phyloP scores from a whole-genome alignment of 2,797 vertebrate species.

The Schizopygopsis malacanthus region DNA sequence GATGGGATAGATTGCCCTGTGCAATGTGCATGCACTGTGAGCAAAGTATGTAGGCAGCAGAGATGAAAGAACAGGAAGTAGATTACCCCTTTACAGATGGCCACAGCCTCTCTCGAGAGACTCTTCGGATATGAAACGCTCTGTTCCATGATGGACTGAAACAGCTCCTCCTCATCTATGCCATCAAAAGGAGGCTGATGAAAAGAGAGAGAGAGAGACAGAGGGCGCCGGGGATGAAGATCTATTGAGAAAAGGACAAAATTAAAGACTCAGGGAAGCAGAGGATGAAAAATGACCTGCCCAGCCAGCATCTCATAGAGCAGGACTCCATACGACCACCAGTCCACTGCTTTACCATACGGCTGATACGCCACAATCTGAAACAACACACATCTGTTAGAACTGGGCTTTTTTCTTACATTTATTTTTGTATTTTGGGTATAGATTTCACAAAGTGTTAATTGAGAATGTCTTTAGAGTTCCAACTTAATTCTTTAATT shows the following conservation, averaged over 20 bases:
- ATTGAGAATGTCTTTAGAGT: background rate
- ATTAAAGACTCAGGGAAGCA: slow-evolving; percentile 25
- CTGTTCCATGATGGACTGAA: slow-evolving; percentile 94
- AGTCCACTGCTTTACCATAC: slow-evolving; percentile 90
- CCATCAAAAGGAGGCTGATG: slow-evolving; percentile 89
- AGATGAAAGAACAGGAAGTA: slow-evolving; percentile 34
- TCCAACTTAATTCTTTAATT: background rate
- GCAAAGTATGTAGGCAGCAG: background rate
- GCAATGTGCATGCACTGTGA: slow-evolving; percentile 15
- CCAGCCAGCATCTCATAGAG: slow-evolving; percentile 93
- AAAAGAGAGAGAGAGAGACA: slow-evolving; percentile 49
- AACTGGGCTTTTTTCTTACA: background rate
- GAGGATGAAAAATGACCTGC: slow-evolving; percentile 77
- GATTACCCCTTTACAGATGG: slow-evolving; percentile 91
- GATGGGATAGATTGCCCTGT: slow-evolving; percentile 2
- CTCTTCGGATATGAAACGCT: slow-evolving; percentile 89
- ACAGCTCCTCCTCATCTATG: slow-evolving; percentile 91
- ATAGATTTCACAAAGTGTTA: background rate
- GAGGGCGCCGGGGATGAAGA: slow-evolving; percentile 7
- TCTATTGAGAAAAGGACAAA: slow-evolving; percentile 14
- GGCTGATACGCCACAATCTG: slow-evolving; percentile 93
- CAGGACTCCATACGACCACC: slow-evolving; percentile 93
- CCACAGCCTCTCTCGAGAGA: slow-evolving; percentile 88
- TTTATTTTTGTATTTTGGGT: background rate
- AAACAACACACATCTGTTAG: slow-evolving; percentile 12